Percentiles rank a stretch among this genome's conserved stretches.
These are phyloP conservation scores for Sebastes matsubarae DNA, from an alignment of 2,797 vertebrate species.

Conservation along the genomic window DNA sequence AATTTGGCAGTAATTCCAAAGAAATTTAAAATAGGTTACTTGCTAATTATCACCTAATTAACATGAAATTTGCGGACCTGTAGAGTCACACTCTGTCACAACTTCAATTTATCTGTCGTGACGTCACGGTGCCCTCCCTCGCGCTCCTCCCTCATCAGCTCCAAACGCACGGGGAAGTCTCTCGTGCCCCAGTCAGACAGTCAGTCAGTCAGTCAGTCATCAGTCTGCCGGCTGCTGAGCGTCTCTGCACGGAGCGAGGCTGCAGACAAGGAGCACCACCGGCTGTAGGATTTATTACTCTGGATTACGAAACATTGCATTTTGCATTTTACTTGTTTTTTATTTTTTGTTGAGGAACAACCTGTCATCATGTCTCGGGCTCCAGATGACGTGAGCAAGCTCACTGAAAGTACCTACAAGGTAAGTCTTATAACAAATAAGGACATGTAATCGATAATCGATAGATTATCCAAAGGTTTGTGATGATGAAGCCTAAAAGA, in stretches of 20 bases:
- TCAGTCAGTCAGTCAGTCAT: not conserved
- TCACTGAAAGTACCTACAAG: conserved; percentile 94
- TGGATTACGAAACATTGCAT: conserved; percentile 20
- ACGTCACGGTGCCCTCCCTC: conserved; percentile 48
- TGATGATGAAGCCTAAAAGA: not conserved
- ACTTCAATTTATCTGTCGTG: conserved; percentile 7
- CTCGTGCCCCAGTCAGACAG: conserved; percentile 1
- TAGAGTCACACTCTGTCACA: not conserved
- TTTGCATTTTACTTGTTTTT: not conserved
- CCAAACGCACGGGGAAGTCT: conserved; percentile 12
- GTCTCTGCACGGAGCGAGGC: conserved; percentile 27
- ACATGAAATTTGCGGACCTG: no score
- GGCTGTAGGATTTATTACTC: conserved; percentile 19
- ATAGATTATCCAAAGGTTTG: not conserved
- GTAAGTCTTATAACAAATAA: conserved; percentile 61
- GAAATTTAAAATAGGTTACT: no score
- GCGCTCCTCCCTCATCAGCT: not conserved
- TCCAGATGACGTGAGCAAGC: conserved; percentile 90
- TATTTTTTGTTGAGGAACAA: not conserved
- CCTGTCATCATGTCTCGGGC: conserved; percentile 86
- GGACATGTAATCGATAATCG: not conserved
- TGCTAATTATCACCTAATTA: no score
- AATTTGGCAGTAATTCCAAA: no score
- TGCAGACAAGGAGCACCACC: conserved; percentile 27
- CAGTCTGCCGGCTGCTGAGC: conserved; percentile 1